Evolutionary conservation across 1,140 invertebrate genomes (phyloP).

Genomic region (Diorhabda elongata): DNA sequence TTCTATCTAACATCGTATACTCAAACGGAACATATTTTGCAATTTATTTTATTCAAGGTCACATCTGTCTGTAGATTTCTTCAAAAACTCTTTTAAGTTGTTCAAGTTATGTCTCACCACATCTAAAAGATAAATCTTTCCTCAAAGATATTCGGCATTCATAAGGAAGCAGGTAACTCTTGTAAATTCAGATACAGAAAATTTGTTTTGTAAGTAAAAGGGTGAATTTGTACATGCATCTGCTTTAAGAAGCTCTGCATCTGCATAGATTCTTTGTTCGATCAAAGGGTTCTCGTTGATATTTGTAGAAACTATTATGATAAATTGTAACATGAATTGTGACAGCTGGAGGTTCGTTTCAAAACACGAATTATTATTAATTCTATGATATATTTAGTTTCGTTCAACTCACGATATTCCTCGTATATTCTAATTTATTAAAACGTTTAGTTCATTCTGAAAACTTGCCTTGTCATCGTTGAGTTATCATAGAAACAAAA

Average conservation of each 20-base stretch:
- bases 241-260: constrained; percentile 18
- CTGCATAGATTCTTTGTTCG: constrained; percentile 10
- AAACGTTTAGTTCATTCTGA: too few relatives aligned
- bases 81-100: constrained; percentile 17
- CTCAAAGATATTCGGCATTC: constrained; percentile 9
- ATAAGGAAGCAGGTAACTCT: constrained; percentile 18
- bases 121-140: constrained; percentile 16
- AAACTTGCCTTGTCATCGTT: too few relatives aligned
- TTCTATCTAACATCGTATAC: too few relatives aligned
- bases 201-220: constrained; percentile 24
- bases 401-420: too few relatives aligned
- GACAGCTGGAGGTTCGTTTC: too few relatives aligned
- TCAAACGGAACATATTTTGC: neutral
- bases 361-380: too few relatives aligned
- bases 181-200: constrained; percentile 5
- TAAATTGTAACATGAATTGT: neutral
- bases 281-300: constrained; percentile 11
- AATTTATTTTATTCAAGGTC: constrained; percentile 16
- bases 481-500: too few relatives aligned
- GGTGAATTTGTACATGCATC: constrained; percentile 21
- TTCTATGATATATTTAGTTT: too few relatives aligned
- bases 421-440: too few relatives aligned
- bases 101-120: constrained; percentile 16
- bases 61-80: constrained; percentile 19
- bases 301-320: constrained; percentile 10